Evolutionary conservation across 1,140 invertebrate species (phyloP).

Genomic region (Laupala kohalensis): DNA sequence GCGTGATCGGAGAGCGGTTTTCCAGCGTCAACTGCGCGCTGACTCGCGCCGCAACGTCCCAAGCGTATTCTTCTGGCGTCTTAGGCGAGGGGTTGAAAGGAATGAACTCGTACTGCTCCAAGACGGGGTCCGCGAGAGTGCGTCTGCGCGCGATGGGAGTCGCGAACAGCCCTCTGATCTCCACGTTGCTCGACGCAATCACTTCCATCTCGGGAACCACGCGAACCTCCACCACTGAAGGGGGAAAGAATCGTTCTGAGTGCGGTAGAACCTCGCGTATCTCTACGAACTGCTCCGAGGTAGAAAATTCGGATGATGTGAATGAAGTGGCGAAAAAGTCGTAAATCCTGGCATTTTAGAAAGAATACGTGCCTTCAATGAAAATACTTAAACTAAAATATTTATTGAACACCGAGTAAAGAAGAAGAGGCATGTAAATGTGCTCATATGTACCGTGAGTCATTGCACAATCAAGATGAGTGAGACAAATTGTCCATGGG

Average conservation of each 20-base stretch:
- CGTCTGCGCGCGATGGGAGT: constrained; percentile 32
- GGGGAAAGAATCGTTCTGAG: too few relatives aligned
- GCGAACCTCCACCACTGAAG: constrained; percentile 24
- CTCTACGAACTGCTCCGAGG: background rate
- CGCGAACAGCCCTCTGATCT: constrained; percentile 41
- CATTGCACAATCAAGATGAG: too few relatives aligned
- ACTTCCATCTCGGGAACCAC: constrained; percentile 3
- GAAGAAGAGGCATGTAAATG: too few relatives aligned
- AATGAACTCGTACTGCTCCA: constrained; percentile 31
- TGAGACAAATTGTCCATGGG: too few relatives aligned
- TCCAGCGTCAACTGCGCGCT: constrained; percentile 64
- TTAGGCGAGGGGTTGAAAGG: constrained; percentile 25
- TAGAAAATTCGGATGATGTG: too few relatives aligned
- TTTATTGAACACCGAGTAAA: too few relatives aligned
- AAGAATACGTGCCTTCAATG: too few relatives aligned
- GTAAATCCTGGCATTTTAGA: too few relatives aligned
- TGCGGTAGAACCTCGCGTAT: background rate
- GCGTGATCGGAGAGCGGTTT: constrained; percentile 34
- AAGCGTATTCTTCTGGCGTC: background rate
- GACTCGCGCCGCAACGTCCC: constrained; percentile 27
- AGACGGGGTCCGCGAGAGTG: constrained; percentile 3
- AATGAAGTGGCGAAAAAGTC: too few relatives aligned
- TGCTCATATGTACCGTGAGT: too few relatives aligned
- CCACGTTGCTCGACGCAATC: constrained; percentile 38
- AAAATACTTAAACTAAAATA: too few relatives aligned